Conservation (phyloP, 2,797 vertebrate genomes). For the Pachyuromys duprasi region DNA sequence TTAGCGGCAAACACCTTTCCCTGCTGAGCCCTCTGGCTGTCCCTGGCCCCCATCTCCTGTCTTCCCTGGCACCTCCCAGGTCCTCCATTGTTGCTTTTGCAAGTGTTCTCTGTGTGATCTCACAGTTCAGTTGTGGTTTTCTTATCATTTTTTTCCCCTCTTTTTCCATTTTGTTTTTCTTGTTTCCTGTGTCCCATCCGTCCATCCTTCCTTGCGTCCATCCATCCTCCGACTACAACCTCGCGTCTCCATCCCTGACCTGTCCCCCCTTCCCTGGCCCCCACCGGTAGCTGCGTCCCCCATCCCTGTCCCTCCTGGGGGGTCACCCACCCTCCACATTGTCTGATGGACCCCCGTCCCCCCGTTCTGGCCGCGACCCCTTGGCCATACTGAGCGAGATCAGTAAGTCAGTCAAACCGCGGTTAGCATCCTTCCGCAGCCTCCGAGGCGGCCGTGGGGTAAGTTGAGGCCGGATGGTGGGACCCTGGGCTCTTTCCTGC, state of each 20-base stretch:
- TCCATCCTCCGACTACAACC: slow-evolving; percentile 12
- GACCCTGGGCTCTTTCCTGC: slow-evolving; percentile 73
- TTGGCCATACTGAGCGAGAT: slow-evolving; percentile 97
- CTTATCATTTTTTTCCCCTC: slow-evolving; percentile 76
- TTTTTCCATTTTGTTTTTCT: slow-evolving; percentile 77
- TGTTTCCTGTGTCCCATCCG: slow-evolving; percentile 71
- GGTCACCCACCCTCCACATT: slow-evolving; percentile 72
- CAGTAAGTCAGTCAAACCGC: slow-evolving; percentile 98
- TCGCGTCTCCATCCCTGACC: neutral
- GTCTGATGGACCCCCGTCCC: slow-evolving; percentile 95
- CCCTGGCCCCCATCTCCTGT: neutral
- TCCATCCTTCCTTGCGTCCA: slow-evolving; percentile 30
- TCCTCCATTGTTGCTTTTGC: slow-evolving; percentile 45
- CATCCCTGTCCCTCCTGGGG: slow-evolving; percentile 5
- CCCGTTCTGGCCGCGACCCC: slow-evolving; percentile 95
- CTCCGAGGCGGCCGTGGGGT: slow-evolving; percentile 92
- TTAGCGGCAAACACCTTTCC: neutral
- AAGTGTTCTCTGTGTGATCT: slow-evolving; percentile 58
- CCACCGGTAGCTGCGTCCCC: neutral
- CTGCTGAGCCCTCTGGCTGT: neutral
- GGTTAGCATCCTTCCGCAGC: slow-evolving; percentile 96
- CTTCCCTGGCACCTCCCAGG: neutral
- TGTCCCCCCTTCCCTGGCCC: neutral
- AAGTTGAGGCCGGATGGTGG: slow-evolving; percentile 87
- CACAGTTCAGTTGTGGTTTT: slow-evolving; percentile 79